Evolutionary conservation across 2,888 invertebrate species (phyloP).

Genomic region (Neoitamus cyanurus): DNA sequence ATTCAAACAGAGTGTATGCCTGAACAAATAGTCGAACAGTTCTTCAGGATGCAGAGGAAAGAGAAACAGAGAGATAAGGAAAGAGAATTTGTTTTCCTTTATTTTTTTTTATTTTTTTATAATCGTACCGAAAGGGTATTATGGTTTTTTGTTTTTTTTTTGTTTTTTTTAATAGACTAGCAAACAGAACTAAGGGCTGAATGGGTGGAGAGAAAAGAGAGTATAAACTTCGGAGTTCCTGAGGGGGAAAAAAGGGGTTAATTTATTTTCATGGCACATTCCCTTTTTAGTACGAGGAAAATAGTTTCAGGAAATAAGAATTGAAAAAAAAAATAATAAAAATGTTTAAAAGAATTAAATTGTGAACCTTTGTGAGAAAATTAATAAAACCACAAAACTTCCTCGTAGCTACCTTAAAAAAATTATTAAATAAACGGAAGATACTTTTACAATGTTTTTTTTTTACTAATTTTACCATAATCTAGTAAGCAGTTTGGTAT

Average conservation of each 20-base stretch:
- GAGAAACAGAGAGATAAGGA: conserved; percentile 63
- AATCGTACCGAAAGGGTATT: background rate
- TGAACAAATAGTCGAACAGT: conserved; percentile 52
- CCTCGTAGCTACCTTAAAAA: background rate
- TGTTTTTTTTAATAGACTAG: background rate
- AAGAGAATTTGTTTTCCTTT: no score
- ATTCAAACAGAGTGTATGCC: background rate
- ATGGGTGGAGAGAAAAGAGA: conserved; percentile 4
- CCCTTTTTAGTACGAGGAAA: background rate
- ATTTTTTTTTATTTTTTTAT: background rate
- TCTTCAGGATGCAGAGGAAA: conserved; percentile 65
- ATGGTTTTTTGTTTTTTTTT: no score
- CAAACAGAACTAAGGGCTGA: conserved; percentile 29
- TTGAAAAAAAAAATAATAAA: background rate
- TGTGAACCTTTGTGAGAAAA: no score
- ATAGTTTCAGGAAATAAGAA: background rate
- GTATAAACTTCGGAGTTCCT: conserved; percentile 27
- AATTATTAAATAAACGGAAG: background rate
- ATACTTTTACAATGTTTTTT: background rate
- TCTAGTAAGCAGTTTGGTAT: background rate
- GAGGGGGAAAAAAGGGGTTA: background rate
- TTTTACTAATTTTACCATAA: no score
- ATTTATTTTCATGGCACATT: background rate
- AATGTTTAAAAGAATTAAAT: background rate
- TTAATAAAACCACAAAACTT: background rate